Conservation (phyloP, 2,113 vertebrate genomes). For the Oreochromis tanganicae region DNA sequence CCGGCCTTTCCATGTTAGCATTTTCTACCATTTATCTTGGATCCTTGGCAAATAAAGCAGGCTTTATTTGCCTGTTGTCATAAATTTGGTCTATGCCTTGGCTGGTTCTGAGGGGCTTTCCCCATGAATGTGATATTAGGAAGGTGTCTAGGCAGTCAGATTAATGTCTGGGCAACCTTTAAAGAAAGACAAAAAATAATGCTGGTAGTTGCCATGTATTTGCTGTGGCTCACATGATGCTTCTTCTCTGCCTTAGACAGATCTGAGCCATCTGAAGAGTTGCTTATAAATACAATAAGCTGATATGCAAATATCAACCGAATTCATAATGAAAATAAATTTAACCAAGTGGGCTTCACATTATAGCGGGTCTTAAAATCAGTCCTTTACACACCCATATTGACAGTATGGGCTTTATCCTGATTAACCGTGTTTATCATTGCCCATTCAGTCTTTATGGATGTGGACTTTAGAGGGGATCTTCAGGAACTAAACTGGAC, state of each 20-base stretch:
- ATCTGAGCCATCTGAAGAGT: neutral
- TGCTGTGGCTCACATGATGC: neutral
- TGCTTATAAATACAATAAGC: neutral
- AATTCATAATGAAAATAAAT: neutral
- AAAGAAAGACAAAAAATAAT: neutral
- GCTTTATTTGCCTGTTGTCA: neutral
- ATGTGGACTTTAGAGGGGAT: neutral
- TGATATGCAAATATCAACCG: neutral
- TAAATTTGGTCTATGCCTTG: neutral
- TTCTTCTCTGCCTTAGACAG: neutral
- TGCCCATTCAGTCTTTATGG: neutral
- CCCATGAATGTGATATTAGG: neutral
- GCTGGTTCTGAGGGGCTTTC: neutral
- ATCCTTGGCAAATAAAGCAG: slow-evolving; percentile 9
- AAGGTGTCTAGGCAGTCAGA: neutral
- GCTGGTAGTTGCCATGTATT: neutral
- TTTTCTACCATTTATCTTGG: neutral
- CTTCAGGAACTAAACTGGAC: neutral
- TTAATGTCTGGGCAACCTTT: neutral
- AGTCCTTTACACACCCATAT: neutral
- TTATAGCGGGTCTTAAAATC: neutral
- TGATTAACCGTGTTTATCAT: neutral
- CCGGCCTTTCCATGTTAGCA: neutral
- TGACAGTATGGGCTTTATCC: neutral
- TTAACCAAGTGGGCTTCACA: neutral